phyloP scores from a whole-genome alignment of 2,888 invertebrate genomes.

The Polietes domitor region DNA sequence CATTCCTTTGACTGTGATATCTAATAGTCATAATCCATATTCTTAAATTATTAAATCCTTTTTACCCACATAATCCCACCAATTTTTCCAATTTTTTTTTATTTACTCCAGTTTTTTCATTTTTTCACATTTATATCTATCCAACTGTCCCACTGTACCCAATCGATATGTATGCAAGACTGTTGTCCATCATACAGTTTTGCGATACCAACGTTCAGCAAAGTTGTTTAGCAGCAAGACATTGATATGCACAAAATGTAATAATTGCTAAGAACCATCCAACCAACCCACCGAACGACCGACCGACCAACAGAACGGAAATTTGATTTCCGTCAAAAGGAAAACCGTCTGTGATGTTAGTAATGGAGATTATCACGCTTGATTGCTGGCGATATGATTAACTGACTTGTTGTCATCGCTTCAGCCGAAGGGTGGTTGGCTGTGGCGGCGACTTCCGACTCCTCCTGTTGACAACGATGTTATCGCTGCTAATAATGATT shows the following conservation, averaged over 20 bases:
- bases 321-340: conserved; percentile 68
- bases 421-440: conserved; percentile 2
- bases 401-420: conserved; percentile 65
- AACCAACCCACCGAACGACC: conserved; percentile 32
- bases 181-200: conserved; percentile 41
- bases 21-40: no score
- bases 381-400: conserved; percentile 79
- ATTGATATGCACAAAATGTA: conserved; percentile 72
- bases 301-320: conserved; percentile 58
- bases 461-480: not conserved
- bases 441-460: not conserved
- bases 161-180: conserved; percentile 16
- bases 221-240: conserved; percentile 21
- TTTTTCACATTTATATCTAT: not conserved
- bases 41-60: no score
- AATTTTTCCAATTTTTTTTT: no score
- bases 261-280: conserved; percentile 68
- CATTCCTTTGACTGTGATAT: no score
- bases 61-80: no score
- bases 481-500: conserved; percentile 23
- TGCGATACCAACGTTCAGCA: not conserved
- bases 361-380: conserved; percentile 76
- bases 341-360: conserved; percentile 55
- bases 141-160: not conserved
- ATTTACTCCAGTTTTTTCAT: no score